Conservation (phyloP, 2,797 vertebrate genomes). For the Diplodus sargus region DNA sequence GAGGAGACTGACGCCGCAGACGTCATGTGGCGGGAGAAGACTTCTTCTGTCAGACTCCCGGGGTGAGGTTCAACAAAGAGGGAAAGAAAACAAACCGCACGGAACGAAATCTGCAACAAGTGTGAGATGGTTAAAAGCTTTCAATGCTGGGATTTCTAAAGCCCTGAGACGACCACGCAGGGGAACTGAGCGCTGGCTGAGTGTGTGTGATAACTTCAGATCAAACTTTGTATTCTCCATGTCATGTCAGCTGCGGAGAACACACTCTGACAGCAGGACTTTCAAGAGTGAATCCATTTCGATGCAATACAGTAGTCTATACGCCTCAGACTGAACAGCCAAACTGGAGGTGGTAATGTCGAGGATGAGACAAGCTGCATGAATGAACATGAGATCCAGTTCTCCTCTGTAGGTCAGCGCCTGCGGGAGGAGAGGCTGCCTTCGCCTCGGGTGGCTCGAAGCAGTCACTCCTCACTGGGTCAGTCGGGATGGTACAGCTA, state of each 20-base stretch:
- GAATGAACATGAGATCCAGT: slow-evolving; percentile 58
- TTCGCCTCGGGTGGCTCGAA: slow-evolving; percentile 37
- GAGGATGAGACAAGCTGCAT: slow-evolving; percentile 50
- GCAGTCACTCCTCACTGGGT: slow-evolving; percentile 62
- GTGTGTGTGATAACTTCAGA: slow-evolving; percentile 15
- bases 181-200: slow-evolving; percentile 16
- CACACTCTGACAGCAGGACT: slow-evolving; percentile 5
- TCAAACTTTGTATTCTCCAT: slow-evolving; percentile 33
- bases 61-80: slow-evolving; percentile 7
- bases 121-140: slow-evolving; percentile 25
- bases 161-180: not conserved
- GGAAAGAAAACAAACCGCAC: slow-evolving; percentile 21
- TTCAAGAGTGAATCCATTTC: slow-evolving; percentile 17
- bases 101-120: slow-evolving; percentile 41
- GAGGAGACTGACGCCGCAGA: slow-evolving; percentile 32
- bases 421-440: slow-evolving; percentile 40
- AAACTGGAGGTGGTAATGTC: slow-evolving; percentile 23
- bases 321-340: slow-evolving; percentile 3
- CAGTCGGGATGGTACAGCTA: slow-evolving; percentile 42
- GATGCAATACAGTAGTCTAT: slow-evolving; percentile 16
- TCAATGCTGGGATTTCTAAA: slow-evolving; percentile 10
- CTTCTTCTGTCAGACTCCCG: slow-evolving; percentile 48
- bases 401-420: slow-evolving; percentile 67
- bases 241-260: slow-evolving; percentile 15
- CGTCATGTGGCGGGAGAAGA: slow-evolving; percentile 22